Evolutionary conservation across 30 jellyfish, hydroid and myxozoan species (phyloP), one percentile per base, ranked within the genome.

Genomic region (Sanderia malayensis): DNA sequence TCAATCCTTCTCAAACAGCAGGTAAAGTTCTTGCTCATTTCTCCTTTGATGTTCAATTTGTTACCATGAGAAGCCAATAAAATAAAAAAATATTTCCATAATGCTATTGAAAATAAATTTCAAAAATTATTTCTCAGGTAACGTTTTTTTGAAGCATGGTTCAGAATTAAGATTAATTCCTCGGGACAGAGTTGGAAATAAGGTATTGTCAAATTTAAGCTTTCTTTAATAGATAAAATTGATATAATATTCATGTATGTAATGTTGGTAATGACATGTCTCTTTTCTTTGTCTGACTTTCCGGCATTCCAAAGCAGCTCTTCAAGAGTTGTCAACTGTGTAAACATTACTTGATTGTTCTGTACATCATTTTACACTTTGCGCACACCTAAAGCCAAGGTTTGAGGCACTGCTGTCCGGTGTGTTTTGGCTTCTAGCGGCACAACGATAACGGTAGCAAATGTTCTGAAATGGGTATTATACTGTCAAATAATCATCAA

Each of bases 1-100:
- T 91, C 81, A 91, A 86, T 59, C 98, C 98, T 21, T 80, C 98
- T 2, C 98, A 91, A 66, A 91, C 95, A 45, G 98, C 98, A 45
- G 98, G 98, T 91, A 58, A n/a, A 44, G 93, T 19, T 27, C 21
- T 31, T 15, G 80, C 15, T 31, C 32, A 31, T 67, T 24, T 44
- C 30, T 18, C 23, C 30, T 18, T n/a, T 1, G 44, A 15, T 28
- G 0, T 21, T 32, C 9, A 30, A 21, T 18, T 31, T n/a, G n/a
- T n/a, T n/a, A n/a, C n/a, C n/a, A n/a, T n/a, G n/a, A n/a, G n/a
- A n/a, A n/a, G n/a, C n/a, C n/a, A n/a, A n/a, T n/a, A n/a, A n/a
- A n/a, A n/a, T n/a, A n/a, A n/a, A n/a, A n/a, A n/a, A n/a, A n/a
- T n/a, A n/a, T n/a, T n/a, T n/a, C n/a, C n/a, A n/a, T n/a, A n/a